A percentile compares a stretch with the other conserved stretches of the same genome.
These are phyloP conservation scores for Calyptomena viridis DNA, from an alignment of 2,113 vertebrate genomes.

Conservation along the genomic window DNA sequence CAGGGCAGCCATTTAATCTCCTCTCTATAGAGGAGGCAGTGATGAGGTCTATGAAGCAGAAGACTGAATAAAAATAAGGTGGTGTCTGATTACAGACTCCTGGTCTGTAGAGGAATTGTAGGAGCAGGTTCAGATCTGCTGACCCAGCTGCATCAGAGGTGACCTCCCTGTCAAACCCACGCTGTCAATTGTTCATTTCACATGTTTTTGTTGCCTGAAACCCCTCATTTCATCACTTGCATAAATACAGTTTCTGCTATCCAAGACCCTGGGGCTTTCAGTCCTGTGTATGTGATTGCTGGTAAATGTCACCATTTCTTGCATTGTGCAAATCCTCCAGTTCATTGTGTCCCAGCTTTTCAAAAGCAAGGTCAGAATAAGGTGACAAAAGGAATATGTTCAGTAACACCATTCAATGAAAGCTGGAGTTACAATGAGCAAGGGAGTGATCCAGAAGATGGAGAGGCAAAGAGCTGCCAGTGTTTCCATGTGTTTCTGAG, in stretches of 20 bases:
- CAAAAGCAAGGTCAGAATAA: slow-evolving; percentile 17
- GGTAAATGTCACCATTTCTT: slow-evolving; percentile 9
- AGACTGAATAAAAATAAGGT: neutral
- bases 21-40: neutral
- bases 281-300: neutral
- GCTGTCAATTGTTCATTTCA: neutral
- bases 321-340: neutral
- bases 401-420: neutral
- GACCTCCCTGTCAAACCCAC: neutral
- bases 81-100: neutral
- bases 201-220: neutral
- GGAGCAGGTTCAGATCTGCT: neutral
- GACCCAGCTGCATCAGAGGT: neutral
- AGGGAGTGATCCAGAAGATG: neutral
- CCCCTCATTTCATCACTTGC: slow-evolving; percentile 21
- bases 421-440: neutral
- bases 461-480: neutral
- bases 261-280: slow-evolving; percentile 28
- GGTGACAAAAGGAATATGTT: slow-evolving; percentile 21
- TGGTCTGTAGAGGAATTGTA: neutral
- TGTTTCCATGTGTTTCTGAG: neutral
- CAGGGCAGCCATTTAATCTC: neutral
- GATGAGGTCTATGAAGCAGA: neutral
- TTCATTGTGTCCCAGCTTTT: neutral
- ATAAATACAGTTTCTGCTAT: neutral